Evolutionary conservation across 2,113 vertebrate genomes (phyloP), one percentile per base, ranked within the genome.

Genomic region (Epinephelus fuscoguttatus): DNA sequence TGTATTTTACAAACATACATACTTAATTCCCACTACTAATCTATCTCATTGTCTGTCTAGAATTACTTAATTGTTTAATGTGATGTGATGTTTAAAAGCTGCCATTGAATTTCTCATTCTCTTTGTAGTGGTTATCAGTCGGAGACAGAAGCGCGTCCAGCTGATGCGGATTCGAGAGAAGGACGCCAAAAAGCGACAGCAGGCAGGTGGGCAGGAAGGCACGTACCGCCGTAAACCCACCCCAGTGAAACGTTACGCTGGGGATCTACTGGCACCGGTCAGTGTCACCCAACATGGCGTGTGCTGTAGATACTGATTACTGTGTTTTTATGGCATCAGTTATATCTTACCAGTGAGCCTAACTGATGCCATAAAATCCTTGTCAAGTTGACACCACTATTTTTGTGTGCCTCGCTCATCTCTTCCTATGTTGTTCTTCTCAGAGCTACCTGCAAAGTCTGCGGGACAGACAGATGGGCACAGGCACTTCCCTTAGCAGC

Each of bases 401-500:
- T 50, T 17, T n/a, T 61, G 2, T 69, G 47, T 25, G 9, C 21
- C 42, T 88, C 3, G 21, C 49, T 77, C 30, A 73, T 72, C 52
- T 64, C 33, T 80, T 27, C 33, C 14, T 27, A 53, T 89, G 45
- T 78, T 45, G 5, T 62, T 66, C 33, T 69, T 64, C 75, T 49
- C 84, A 97, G 97, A 97, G 96, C 91, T 98, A 97, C 92, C 95
- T 97, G 70, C 97, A 97, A 95, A 97, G 96, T 92, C 94, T 97
- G 81, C 95, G 93, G 79, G 97, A 97, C 67, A 94, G 90, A 62
- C 97, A 97, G 53, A 95, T 92, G 89, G 96, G 95, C 89, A 96
- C 96, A 13, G 91, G 94, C 40, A 93, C 93, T 61, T 96, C 96
- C 53, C 92, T 95, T 93, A 96, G 95, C 93, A 96, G 96, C 87